A percentile compares a stretch with the other conserved stretches of the same genome.
Conservation (phyloP, 1,140 invertebrate genomes). For the Ectropis grisescens region DNA sequence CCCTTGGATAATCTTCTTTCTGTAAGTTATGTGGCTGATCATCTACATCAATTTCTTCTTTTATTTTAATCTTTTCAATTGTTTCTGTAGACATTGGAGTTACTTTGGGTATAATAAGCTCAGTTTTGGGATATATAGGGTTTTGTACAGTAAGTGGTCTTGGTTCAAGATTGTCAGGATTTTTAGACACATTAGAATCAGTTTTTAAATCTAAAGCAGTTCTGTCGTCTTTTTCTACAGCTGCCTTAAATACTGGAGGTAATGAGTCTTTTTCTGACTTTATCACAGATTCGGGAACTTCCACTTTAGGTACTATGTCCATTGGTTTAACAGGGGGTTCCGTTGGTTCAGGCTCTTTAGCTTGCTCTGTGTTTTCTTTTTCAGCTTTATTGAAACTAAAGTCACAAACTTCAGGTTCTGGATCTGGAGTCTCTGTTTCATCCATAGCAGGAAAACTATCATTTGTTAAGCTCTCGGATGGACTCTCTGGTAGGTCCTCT, state of each 20-base stretch:
- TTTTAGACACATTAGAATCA: conserved; percentile 36
- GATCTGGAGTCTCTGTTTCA: conserved; percentile 76
- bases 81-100: conserved; percentile 54
- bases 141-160: conserved; percentile 28
- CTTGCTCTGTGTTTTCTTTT: conserved; percentile 49
- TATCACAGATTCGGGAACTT: conserved; percentile 31
- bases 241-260: conserved; percentile 36
- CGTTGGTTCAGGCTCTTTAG: conserved; percentile 48
- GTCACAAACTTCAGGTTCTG: conserved; percentile 72
- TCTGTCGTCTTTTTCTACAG: conserved; percentile 47
- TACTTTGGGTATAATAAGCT: conserved; percentile 72
- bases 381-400: conserved; percentile 58
- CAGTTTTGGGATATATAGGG: conserved; percentile 65
- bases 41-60: conserved; percentile 71
- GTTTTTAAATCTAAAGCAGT: conserved; percentile 50
- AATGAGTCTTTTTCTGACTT: conserved; percentile 51
- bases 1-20: conserved; percentile 58
- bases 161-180: conserved; percentile 36
- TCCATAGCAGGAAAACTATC: conserved; percentile 85
- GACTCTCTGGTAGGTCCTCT: conserved; percentile 77
- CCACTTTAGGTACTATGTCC: conserved; percentile 40
- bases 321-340: conserved; percentile 38
- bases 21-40: conserved; percentile 50
- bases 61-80: conserved; percentile 71
- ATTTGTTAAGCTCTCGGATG: conserved; percentile 84